Evolutionary conservation across 2,888 invertebrate genomes (phyloP), one percentile per base, ranked within the genome.

Genomic region (Apotomis turbidana): DNA sequence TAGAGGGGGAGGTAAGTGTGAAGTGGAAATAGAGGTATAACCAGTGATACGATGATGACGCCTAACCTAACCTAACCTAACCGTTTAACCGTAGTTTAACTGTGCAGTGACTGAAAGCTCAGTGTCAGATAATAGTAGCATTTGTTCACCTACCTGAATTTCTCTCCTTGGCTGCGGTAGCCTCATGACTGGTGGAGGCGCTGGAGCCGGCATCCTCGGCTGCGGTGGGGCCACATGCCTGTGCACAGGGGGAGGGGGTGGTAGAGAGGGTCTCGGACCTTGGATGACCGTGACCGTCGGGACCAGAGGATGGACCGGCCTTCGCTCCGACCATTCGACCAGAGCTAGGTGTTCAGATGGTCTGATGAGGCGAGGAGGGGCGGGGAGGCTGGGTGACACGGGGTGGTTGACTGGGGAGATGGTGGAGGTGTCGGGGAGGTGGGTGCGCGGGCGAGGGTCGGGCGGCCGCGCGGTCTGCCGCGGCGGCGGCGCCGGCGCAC

Each of bases 151-250:
- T 79, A 93, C 93, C 93, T 93, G 91, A 85, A 85, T 77, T 80
- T 91, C 90, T 88, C 88, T 90, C 80, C 89, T 86, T 13, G 85
- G 88, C 75, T 87, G 89, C 74, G 86, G 88, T 76, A 87, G 77
- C 83, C 88, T 85, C 84, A 85, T 83, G 58, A 84, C 81, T 3
- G 87, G 82, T 68, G 81, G 82, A 59, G 82, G 81, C 73, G 78
- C 76, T 0, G 91, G 90, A 74, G 87, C 90, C 9, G 91, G 91
- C 91, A 91, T 91, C 77, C 91, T 86, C 75, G 86, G 78, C 44
- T 85, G 86, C 36, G 90, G 90, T 13, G 90, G 90, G n/a, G 86
- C 81, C 13, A 89, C 90, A n/a, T 85, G 84, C 76, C 91, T 82
- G 70, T 89, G 87, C 9, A 81, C 83, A 10, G 87, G 87, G 10